Base-by-base conservation (phyloP, 1,140 invertebrate species). In the Lethrus apterus region DNA sequence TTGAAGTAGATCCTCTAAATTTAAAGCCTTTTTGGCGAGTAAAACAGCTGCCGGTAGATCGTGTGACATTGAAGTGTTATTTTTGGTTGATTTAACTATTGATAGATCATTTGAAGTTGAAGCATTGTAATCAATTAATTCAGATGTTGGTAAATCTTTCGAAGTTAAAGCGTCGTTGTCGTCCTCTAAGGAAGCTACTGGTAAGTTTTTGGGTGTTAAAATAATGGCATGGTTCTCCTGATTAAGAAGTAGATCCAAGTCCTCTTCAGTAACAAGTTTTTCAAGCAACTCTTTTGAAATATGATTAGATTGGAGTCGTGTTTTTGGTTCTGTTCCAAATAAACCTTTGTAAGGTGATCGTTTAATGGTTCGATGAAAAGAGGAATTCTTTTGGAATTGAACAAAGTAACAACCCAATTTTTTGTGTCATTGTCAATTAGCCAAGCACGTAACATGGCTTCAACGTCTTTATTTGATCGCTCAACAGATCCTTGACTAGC, bases 381-480 rank as follows among this genome's bases (percentile, higher is more conserved):
- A 26, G 23, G 23, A 26, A 26, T 26, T 26, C 23, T 26, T 26
- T 26, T n/a, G n/a, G 31, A 33, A 33, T 15, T 5, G 31, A 33
- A 33, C 31, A 33, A 33, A 33, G 31, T 33, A 33, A 33, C 31
- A 33, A 33, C 31, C 34, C 18, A 36, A 5, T 36, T 36, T 36
- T 20, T 36, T 36, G 34, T 7, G 17, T 36, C 17, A 19, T 36
- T 36, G 17, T 36, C 34, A 36, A 19, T 36, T 19, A 36, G 11
- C 18, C 34, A 36, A 19, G 7, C 34, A 17, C 34, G 11, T 36
- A 36, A 36, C 11, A 36, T 18, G 13, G 4, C 14, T 5, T 23
- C 24, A 42, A 42, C 34, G 24, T 62, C 56, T 42, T 53, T 4
- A 13, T 32, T 32, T 9, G 7, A 32, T 9, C 31, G 31, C 13